Evolutionary conservation across 2,888 invertebrate species (phyloP).

Genomic region (Drosophila quasianomalipes): DNA sequence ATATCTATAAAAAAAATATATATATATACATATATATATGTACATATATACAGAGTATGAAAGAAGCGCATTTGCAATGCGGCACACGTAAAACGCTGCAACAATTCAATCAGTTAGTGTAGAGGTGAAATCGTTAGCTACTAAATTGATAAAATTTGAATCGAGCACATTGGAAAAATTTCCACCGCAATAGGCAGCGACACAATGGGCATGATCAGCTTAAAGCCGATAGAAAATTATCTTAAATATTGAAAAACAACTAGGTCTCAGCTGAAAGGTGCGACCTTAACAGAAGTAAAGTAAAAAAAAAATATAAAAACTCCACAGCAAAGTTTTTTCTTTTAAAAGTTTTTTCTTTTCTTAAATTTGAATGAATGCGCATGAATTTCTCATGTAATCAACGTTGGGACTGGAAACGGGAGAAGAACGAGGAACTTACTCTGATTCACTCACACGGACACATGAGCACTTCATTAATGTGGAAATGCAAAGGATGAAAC

Average conservation of each 20-base stretch:
- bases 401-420: conserved; percentile 40
- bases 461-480: conserved; percentile 77
- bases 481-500: conserved; percentile 43
- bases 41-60: not conserved
- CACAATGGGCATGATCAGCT: conserved; percentile 29
- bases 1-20: conserved; percentile 23
- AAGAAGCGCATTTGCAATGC: conserved; percentile 65
- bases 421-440: conserved; percentile 36
- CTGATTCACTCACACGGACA: conserved; percentile 12
- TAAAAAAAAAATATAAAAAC: conserved; percentile 11
- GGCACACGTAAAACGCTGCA: conserved; percentile 83
- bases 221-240: conserved; percentile 15
- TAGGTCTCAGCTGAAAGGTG: conserved; percentile 2
- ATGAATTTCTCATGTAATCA: conserved; percentile 82
- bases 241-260: conserved; percentile 19
- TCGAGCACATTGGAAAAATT: conserved; percentile 75
- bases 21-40: not conserved
- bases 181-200: conserved; percentile 61
- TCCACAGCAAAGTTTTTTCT: conserved; percentile 17
- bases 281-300: conserved; percentile 38
- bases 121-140: conserved; percentile 58
- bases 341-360: conserved; percentile 26
- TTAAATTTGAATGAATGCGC: conserved; percentile 75
- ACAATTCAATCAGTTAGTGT: conserved; percentile 85
- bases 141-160: conserved; percentile 83